These are phyloP conservation scores for Entomobrya proxima DNA, from an alignment of 2,888 invertebrate species.

Conservation along the genomic window DNA sequence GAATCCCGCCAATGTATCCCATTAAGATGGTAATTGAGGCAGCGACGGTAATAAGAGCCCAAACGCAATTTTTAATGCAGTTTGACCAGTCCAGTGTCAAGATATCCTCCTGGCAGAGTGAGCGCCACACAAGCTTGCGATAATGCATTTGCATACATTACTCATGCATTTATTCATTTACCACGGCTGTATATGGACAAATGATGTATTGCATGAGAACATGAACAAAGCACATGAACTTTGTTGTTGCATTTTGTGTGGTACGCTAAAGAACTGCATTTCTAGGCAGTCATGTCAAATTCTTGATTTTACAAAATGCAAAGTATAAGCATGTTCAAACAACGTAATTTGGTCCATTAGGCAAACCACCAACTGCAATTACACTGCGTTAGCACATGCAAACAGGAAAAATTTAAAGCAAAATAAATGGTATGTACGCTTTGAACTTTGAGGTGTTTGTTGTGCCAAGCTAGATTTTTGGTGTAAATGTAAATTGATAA, in stretches of 20 bases:
- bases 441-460: neutral
- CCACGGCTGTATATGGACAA: conserved; percentile 42
- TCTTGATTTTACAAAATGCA: too few species aligned
- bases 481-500: neutral
- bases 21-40: conserved; percentile 53
- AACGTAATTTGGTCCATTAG: too few species aligned
- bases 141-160: neutral
- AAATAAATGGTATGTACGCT: neutral
- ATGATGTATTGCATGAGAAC: conserved; percentile 33
- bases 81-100: conserved; percentile 38
- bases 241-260: neutral
- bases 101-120: neutral
- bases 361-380: conserved; percentile 25
- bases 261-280: too few species aligned
- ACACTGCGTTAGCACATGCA: conserved; percentile 19
- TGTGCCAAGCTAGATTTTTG: neutral
- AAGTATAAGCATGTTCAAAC: too few species aligned
- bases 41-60: neutral
- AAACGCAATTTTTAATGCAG: conserved; percentile 38
- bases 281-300: too few species aligned
- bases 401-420: conserved; percentile 1
- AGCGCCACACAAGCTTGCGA: neutral
- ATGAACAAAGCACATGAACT: conserved; percentile 1
- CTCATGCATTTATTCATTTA: conserved; percentile 25
- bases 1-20: neutral